Conservation (phyloP, 2,797 vertebrate genomes). For the Phoebastria nigripes region DNA sequence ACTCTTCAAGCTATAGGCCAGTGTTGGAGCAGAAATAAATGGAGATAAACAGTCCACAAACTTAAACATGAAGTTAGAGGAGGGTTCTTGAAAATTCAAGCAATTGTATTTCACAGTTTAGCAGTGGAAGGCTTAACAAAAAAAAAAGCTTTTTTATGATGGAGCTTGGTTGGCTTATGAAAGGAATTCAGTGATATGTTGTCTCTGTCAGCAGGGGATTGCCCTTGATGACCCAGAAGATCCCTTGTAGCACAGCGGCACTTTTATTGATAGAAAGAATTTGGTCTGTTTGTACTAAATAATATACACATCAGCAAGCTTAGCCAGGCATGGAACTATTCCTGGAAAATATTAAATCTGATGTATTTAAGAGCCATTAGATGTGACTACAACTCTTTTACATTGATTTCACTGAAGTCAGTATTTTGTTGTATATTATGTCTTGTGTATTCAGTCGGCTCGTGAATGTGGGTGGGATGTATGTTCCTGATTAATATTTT, state of each 20-base stretch:
- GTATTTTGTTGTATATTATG: neutral
- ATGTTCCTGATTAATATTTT: neutral
- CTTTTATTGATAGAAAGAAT: neutral
- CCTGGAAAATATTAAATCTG: neutral
- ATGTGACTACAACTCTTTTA: neutral
- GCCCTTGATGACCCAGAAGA: neutral
- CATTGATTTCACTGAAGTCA: neutral
- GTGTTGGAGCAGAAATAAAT: neutral
- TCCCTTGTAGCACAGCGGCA: neutral
- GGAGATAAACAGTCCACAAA: neutral
- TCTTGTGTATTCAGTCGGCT: neutral
- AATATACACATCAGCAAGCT: neutral
- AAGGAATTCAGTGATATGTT: neutral
- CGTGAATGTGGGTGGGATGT: neutral
- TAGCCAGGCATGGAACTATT: neutral
- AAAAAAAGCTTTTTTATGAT: neutral
- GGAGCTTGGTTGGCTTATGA: neutral
- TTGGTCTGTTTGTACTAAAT: neutral
- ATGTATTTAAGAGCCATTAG: neutral
- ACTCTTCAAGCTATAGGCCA: neutral
- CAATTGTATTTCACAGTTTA: neutral
- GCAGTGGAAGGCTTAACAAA: neutral
- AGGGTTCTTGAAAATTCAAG: neutral
- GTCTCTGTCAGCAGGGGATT: neutral
- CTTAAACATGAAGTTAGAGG: neutral